Evolutionary conservation across 2,113 vertebrate genomes (phyloP).

Genomic region (Psilopsiagon aurifrons): DNA sequence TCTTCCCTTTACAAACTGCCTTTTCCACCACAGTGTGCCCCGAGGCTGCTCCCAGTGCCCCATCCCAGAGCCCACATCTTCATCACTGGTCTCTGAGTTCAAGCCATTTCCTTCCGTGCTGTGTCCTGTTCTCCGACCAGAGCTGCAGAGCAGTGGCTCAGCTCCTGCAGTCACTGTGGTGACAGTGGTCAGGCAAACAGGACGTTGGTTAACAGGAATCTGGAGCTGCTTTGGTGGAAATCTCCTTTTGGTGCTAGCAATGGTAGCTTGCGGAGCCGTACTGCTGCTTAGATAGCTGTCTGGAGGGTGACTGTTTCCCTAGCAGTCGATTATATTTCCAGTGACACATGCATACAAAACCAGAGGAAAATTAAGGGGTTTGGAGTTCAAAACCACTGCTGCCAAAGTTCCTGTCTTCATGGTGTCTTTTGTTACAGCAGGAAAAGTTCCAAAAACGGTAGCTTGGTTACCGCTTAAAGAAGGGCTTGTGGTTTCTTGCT

Average conservation of each 20-base stretch:
- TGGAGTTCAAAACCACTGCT: background rate
- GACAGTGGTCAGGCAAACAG: background rate
- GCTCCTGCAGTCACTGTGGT: background rate
- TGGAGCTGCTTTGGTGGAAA: background rate
- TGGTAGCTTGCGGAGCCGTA: background rate
- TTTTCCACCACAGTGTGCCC: background rate
- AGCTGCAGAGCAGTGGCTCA: background rate
- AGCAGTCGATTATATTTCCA: background rate
- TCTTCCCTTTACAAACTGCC: background rate
- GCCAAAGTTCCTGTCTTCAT: slow-evolving; percentile 22
- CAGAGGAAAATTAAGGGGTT: background rate
- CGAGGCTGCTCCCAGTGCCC: background rate
- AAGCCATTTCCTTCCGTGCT: background rate
- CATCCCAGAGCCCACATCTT: background rate
- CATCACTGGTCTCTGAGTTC: background rate
- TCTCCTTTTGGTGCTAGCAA: background rate
- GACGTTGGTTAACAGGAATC: background rate
- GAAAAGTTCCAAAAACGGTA: background rate
- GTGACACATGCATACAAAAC: background rate
- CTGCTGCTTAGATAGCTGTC: background rate
- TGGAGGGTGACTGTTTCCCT: background rate
- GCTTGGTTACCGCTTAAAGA: background rate
- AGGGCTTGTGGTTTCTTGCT: background rate
- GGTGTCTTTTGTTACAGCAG: background rate
- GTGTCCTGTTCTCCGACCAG: accelerated